A percentile compares a stretch with the other conserved stretches of the same genome.
These are phyloP conservation scores for Coremacera marginata DNA, from an alignment of 2,888 invertebrate genomes.

Conservation along the genomic window DNA sequence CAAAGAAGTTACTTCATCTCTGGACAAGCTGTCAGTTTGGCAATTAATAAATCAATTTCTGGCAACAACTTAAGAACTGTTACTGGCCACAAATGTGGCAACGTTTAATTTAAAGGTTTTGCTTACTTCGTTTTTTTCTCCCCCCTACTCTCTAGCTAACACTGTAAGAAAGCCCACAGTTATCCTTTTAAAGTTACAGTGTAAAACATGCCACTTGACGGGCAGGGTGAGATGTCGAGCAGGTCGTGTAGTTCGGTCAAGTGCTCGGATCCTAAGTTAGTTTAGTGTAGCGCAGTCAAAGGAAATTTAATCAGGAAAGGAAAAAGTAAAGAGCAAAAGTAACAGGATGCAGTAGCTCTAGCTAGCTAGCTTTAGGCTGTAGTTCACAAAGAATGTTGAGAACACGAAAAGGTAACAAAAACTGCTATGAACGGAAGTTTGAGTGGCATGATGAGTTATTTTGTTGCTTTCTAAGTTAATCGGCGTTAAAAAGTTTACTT, in stretches of 20 bases:
- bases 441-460: slow-evolving; percentile 4
- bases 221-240: neutral
- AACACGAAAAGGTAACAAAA: neutral
- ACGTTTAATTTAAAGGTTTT: slow-evolving; percentile 1
- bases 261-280: neutral
- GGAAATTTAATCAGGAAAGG: slow-evolving; percentile 24
- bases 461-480: slow-evolving; percentile 3
- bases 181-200: neutral
- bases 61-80: neutral
- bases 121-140: neutral
- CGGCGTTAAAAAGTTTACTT: neutral
- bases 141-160: no score
- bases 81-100: slow-evolving; percentile 14
- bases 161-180: neutral
- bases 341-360: no score
- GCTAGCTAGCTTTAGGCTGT: no score
- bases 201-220: neutral
- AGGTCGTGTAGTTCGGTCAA: neutral
- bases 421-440: neutral
- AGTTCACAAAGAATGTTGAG: no score
- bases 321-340: neutral
- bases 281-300: neutral
- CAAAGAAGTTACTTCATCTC: slow-evolving; percentile 36
- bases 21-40: slow-evolving; percentile 51
- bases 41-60: slow-evolving; percentile 60